Evolutionary conservation across 2,888 invertebrate genomes (phyloP).

Genomic region (Eupithecia pulchellata): DNA sequence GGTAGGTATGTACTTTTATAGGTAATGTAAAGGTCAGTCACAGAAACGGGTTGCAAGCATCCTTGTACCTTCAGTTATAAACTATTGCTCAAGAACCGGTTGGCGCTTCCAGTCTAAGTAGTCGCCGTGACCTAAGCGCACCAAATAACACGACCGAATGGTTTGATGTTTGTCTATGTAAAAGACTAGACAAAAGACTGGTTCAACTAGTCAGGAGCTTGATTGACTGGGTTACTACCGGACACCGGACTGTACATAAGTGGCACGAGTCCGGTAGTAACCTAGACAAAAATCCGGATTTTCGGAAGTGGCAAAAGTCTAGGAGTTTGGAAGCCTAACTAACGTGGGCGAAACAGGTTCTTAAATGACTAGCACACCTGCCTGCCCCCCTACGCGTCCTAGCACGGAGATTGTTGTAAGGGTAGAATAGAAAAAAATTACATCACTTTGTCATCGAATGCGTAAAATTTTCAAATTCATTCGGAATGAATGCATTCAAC

Average conservation of each 20-base stretch:
- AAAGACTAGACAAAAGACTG: constrained; percentile 23
- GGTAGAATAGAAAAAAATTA: no score
- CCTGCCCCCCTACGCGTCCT: no score
- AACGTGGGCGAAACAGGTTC: neutral
- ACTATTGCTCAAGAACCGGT: constrained; percentile 54
- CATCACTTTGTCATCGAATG: no score
- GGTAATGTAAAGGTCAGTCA: constrained; percentile 52
- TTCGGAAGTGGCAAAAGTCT: neutral
- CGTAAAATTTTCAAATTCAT: no score
- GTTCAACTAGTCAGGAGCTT: constrained; percentile 21
- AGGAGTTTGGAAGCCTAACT: neutral
- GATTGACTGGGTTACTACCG: constrained; percentile 2
- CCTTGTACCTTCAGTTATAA: constrained; percentile 43
- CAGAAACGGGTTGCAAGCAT: constrained; percentile 54
- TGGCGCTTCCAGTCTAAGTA: constrained; percentile 50
- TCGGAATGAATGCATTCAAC: no score
- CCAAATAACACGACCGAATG: constrained; percentile 27
- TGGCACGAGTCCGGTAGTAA: no score
- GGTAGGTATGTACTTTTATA: constrained; percentile 1
- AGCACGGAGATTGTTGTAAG: no score
- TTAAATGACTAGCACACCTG: neutral
- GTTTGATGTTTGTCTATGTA: constrained; percentile 29
- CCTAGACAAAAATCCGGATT: no score
- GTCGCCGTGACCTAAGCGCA: constrained; percentile 45
- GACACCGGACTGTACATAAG: neutral